Evolutionary conservation across 2,888 invertebrate species (phyloP), one percentile per base, ranked within the genome.

Genomic region (Ophion slaviceki): DNA sequence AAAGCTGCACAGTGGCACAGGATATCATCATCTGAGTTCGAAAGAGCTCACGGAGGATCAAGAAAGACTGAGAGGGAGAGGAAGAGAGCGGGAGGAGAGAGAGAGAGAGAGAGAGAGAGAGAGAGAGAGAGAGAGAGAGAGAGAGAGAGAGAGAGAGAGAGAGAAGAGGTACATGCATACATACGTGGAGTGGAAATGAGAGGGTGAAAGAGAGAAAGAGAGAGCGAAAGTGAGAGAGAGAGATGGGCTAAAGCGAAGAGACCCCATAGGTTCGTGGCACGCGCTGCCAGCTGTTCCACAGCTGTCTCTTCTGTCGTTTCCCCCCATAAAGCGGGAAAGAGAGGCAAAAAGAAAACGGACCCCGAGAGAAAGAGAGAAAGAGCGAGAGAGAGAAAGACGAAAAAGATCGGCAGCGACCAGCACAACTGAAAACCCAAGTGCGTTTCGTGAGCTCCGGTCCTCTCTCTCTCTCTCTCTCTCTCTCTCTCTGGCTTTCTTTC

Each of bases 281-380:
- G 94, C 93, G 93, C 93, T 92, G 92, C 93, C 94, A 94, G 94
- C 94, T 94, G 94, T 92, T 93, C 91, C 92, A 93, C 94, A 93
- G 94, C 94, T 94, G 94, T 93, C 93, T 90, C 82, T 89, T 88
- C 90, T 76, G 82, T 82, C 80, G 72, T 72, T 71, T 62, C 80
- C 72, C 80, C 80, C 80, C 80, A 59, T 80, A 74, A 80, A 80
- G 28, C 57, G 7, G 17, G 17, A 79, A 45, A 11, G 47, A 71
- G 62, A 57, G 53, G 36, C n/a, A 64, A 28, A 61, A 64, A 62
- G 17, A 45, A 45, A 68, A 24, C 28, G 20, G 47, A 64, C 24
- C 61, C 61, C 36, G 24, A 17, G 20, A 20, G 20, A n/a, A 3
- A 24, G 57, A 57, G 57, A 71, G 32, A 57, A n/a, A 72, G 32